These are phyloP conservation scores for Rhinoraja longicauda DNA, from an alignment of 2,797 vertebrate genomes.

Conservation along the genomic window DNA sequence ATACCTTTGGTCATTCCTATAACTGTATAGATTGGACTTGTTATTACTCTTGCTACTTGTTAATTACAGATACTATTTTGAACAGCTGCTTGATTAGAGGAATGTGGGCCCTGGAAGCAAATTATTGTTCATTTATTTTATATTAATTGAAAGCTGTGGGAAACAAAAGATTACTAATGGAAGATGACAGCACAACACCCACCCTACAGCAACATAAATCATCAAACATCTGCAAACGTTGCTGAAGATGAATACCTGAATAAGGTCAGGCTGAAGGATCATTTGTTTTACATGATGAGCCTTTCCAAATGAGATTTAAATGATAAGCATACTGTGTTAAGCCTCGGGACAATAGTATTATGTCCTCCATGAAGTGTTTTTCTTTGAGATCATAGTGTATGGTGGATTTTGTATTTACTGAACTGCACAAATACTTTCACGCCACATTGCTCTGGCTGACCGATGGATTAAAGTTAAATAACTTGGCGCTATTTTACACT, in stretches of 20 bases:
- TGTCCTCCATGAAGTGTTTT: too few relatives aligned
- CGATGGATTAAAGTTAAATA: not conserved
- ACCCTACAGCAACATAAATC: not conserved
- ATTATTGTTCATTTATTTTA: not conserved
- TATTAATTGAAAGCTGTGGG: slow-evolving; percentile 4
- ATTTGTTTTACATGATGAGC: not conserved
- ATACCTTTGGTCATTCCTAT: not conserved
- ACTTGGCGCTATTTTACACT: not conserved
- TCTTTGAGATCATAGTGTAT: not conserved
- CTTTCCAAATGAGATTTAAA: not conserved
- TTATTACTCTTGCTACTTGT: not conserved
- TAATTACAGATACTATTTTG: not conserved
- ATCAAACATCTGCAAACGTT: not conserved
- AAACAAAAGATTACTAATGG: not conserved
- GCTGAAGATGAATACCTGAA: not conserved
- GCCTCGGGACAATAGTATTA: not conserved
- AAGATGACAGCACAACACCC: not conserved
- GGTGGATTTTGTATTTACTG: not conserved
- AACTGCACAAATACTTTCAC: slow-evolving; percentile 1
- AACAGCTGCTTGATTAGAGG: not conserved
- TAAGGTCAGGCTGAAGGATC: not conserved
- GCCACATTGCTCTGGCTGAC: not conserved
- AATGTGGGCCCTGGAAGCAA: not conserved
- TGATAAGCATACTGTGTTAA: not conserved
- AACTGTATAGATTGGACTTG: not conserved